These are phyloP conservation scores for Rachycentron canadum DNA, from an alignment of 2,797 vertebrate genomes.

Conservation along the genomic window DNA sequence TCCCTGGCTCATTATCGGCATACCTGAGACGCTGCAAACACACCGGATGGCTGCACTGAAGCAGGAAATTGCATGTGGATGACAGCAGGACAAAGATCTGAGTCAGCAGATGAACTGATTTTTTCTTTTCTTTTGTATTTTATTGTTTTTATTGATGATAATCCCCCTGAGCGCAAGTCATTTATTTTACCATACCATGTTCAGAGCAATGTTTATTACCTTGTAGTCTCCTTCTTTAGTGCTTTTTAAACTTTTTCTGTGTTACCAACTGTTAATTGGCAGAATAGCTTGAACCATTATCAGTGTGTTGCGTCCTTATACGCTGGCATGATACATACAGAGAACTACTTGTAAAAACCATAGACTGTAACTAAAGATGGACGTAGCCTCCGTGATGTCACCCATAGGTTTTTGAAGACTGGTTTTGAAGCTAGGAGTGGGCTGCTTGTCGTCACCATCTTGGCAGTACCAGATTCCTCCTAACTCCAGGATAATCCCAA, in stretches of 20 bases:
- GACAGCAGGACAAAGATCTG: not conserved
- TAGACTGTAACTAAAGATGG: too few species aligned
- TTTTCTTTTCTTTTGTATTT: not conserved
- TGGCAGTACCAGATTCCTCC: too few species aligned
- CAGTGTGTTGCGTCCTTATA: not conserved
- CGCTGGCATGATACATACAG: not conserved
- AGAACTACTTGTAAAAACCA: too few species aligned
- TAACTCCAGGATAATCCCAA: too few species aligned
- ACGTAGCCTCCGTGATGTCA: too few species aligned
- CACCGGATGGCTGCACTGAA: conserved; percentile 14
- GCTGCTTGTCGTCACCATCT: too few species aligned
- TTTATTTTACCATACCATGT: too few species aligned
- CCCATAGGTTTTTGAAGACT: too few species aligned
- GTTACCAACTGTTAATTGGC: too few species aligned
- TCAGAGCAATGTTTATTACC: too few species aligned
- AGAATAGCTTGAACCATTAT: not conserved
- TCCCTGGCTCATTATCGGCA: conserved; percentile 41
- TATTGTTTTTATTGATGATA: not conserved
- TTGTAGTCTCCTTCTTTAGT: not conserved
- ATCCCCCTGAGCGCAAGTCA: not conserved
- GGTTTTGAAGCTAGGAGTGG: too few species aligned
- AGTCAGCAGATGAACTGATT: not conserved
- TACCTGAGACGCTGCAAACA: conserved; percentile 55
- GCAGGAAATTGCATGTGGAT: conserved; percentile 10
- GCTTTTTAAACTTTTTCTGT: too few species aligned